Conservation (phyloP, 2,888 invertebrate species). For the Pollenia labialis region DNA sequence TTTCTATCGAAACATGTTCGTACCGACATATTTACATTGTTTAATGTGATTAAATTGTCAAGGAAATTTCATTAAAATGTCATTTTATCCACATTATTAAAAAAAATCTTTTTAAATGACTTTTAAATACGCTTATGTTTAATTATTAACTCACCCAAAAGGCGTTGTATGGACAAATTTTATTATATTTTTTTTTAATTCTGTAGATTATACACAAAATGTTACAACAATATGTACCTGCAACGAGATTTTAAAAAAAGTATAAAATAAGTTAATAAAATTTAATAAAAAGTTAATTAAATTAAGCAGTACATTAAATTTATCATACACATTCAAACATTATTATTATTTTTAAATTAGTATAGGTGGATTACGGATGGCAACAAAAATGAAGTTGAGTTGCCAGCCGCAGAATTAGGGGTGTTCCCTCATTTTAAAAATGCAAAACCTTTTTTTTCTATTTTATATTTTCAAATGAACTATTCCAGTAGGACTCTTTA, state of each 20-base stretch:
- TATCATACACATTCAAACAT: too few species aligned
- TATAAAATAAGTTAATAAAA: neutral
- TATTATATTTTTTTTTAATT: neutral
- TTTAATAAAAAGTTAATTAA: too few species aligned
- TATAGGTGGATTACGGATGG: too few species aligned
- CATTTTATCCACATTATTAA: slow-evolving; percentile 8
- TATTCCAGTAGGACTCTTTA: too few species aligned
- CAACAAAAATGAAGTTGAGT: too few species aligned
- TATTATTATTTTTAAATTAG: too few species aligned
- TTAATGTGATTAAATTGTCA: slow-evolving; percentile 33
- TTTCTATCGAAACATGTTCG: neutral
- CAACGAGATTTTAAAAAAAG: slow-evolving; percentile 3
- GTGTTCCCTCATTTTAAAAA: too few species aligned
- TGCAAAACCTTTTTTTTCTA: too few species aligned
- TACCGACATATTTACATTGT: neutral
- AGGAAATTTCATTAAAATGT: neutral
- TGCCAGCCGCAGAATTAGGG: too few species aligned
- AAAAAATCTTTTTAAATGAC: neutral
- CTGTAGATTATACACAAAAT: too few species aligned
- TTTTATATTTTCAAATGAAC: too few species aligned
- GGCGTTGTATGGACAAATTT: neutral
- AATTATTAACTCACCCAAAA: slow-evolving; percentile 20
- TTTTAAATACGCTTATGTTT: neutral
- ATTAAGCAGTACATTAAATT: too few species aligned
- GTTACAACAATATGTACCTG: slow-evolving; percentile 26